Conservation (phyloP, 2,797 vertebrate genomes). For the Acanthurus lineatus region DNA sequence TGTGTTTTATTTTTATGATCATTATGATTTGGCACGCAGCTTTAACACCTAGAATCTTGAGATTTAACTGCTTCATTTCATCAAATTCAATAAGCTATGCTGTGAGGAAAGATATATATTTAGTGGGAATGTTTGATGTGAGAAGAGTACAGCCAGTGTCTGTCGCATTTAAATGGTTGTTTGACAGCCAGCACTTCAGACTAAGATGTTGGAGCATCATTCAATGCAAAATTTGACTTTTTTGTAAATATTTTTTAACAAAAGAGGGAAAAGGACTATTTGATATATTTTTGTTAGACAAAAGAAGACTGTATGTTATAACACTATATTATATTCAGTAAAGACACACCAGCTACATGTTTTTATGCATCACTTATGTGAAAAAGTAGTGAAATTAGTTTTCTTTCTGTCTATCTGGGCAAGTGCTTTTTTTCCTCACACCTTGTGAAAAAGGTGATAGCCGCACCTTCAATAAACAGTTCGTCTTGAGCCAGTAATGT, state of each 20-base stretch:
- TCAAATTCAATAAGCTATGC: background rate
- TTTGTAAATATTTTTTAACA: constrained; percentile 77
- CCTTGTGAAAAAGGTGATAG: background rate
- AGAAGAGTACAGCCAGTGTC: background rate
- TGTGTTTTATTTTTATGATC: background rate
- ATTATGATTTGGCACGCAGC: background rate
- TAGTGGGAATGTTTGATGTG: background rate
- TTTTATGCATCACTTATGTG: constrained; percentile 35
- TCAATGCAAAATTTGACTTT: constrained; percentile 44
- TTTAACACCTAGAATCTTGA: background rate
- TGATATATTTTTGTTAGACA: constrained; percentile 75
- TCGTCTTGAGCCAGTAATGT: constrained; percentile 24
- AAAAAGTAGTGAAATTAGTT: constrained; percentile 22
- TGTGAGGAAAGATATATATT: background rate
- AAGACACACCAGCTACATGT: constrained; percentile 31
- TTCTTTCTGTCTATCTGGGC: constrained; percentile 37
- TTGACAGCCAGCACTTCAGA: background rate
- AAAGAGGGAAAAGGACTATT: constrained; percentile 46
- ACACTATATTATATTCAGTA: constrained; percentile 24
- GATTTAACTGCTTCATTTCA: background rate
- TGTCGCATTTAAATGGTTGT: background rate
- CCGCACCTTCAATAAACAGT: constrained; percentile 8
- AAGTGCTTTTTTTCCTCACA: background rate
- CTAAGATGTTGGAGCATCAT: background rate
- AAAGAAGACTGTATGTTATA: constrained; percentile 37